These are phyloP conservation scores for Pheosia tremula DNA, from an alignment of 2,888 invertebrate species.

Conservation along the genomic window DNA sequence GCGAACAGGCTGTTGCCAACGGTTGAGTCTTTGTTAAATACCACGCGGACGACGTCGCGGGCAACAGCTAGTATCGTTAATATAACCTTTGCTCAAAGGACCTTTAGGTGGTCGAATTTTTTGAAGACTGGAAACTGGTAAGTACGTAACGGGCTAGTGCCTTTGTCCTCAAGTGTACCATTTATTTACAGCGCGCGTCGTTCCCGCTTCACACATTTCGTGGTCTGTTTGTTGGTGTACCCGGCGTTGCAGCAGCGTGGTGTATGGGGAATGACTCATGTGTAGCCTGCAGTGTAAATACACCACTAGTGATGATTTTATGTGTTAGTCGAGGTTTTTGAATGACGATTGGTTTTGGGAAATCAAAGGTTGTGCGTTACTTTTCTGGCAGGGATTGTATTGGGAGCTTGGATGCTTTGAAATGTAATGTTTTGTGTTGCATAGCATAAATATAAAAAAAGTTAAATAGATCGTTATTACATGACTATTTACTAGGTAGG, in stretches of 20 bases:
- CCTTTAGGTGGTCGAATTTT: too few species aligned
- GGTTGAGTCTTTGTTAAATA: too few species aligned
- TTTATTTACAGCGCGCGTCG: slow-evolving; percentile 28
- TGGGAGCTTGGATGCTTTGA: background rate
- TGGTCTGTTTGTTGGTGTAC: slow-evolving; percentile 46
- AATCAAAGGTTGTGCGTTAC: background rate
- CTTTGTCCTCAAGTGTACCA: slow-evolving; percentile 36
- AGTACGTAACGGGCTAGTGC: background rate
- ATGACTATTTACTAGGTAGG: too few species aligned
- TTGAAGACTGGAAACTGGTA: too few species aligned
- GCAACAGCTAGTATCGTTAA: too few species aligned
- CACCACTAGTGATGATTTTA: slow-evolving; percentile 22
- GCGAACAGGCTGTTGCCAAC: too few species aligned
- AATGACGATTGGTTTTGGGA: background rate
- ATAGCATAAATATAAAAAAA: too few species aligned
- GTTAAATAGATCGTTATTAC: too few species aligned
- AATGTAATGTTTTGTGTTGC: background rate
- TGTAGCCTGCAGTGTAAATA: slow-evolving; percentile 14
- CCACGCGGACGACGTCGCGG: too few species aligned
- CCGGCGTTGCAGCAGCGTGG: slow-evolving; percentile 22
- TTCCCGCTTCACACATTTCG: slow-evolving; percentile 29
- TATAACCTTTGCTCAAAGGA: too few species aligned
- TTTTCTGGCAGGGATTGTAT: background rate
- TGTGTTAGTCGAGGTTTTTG: slow-evolving; percentile 8
- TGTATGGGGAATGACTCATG: slow-evolving; percentile 28